Base-by-base conservation (phyloP, 2,113 vertebrate genomes). In the Chroicocephalus ridibundus region DNA sequence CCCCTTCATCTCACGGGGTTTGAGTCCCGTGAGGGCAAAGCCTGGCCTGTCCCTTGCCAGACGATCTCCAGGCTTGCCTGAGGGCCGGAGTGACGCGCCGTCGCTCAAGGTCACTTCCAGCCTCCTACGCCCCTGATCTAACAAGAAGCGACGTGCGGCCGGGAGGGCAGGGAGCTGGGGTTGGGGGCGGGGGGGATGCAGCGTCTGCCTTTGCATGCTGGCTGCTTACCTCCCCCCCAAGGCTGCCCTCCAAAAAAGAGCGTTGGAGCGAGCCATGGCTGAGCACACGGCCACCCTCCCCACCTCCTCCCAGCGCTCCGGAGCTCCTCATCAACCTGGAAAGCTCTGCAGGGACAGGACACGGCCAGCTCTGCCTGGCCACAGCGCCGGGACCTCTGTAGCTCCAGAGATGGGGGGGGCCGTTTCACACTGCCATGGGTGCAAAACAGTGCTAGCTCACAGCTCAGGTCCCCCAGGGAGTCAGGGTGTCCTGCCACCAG, bases 351-450 rank as follows among this genome's bases (percentile, higher is more conserved):
- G 47, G 42, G 32, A 49, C 15, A 40, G 24, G 27, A 55, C 32
- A 42, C 1, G 0, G 20, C 25, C 51, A 31, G 38, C 29, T 20
- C 46, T 9, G 26, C 19, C n/a, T 2, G 1, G 55, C 19, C 2
- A 0, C 1, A 2, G n/a, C 42, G 29, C 11, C 0, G 1, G 18
- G 10, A 60, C 38, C 55, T 57, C 47, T 0, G 1, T 13, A 25
- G 66, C 68, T 57, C 40, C 78, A 5, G 46, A 15, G n/a, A 31
- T 6, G 11, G 4, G 3, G 9, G 9, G 38, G 38, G 38, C 38
- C 38, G 38, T 38, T 36, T 60, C n/a, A 13, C 11, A 3, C 76
- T 20, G 68, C 62, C 68, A 4, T 0, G 2, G 52, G 42, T 8
- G 2, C 69, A 42, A 15, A 69, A 2, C 0, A 0, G 18, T 51